Evolutionary conservation across 2,113 vertebrate genomes (phyloP), one percentile per base, ranked within the genome.

Genomic region (Carlito syrichta): DNA sequence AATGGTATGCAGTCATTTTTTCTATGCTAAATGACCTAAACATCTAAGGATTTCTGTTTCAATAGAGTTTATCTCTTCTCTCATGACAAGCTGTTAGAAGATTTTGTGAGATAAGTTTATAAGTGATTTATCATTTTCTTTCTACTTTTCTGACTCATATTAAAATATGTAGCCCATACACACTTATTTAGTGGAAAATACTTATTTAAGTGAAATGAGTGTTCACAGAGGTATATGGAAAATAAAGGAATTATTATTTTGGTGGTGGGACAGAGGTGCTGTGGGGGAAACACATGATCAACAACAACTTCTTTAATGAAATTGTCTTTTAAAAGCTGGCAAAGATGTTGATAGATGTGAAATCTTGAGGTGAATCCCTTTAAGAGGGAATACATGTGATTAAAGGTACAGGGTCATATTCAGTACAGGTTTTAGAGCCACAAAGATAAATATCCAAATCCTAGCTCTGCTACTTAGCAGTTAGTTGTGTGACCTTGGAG

Each of bases 371-470:
- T 0, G 2, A 17, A 23, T 54, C 40, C 43, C 6, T 30, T 3
- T 11, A 5, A 35, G 35, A 56, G n/a, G 5, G 35, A 6, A 5
- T 3, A 0, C n/a, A 2, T 0, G 13, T 2, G 66, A 20, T 22
- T 6, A 6, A 8, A 50, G 12, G 1, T 4, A 3, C 22, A 11
- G 38, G 10, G 4, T 25, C 63, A 2, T 1, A 0, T 20, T 43
- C 5, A 0, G 25, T 3, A 6, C 19, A 14, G 32, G 60, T 54
- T n/a, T 66, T 54, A 14, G 45, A 62, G 40, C 60, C 32, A 2
- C 1, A 20, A 13, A 3, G 50, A 25, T 6, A 8, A 35, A 2
- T 6, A 12, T 40, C 20, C 25, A 7, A 20, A 13, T 6, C 1
- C 27, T 30, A 35, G 11, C 30, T 45, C 10, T 52, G 58, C 43